phyloP scores from a whole-genome alignment of 2,113 vertebrate species.

The Murina feae region DNA sequence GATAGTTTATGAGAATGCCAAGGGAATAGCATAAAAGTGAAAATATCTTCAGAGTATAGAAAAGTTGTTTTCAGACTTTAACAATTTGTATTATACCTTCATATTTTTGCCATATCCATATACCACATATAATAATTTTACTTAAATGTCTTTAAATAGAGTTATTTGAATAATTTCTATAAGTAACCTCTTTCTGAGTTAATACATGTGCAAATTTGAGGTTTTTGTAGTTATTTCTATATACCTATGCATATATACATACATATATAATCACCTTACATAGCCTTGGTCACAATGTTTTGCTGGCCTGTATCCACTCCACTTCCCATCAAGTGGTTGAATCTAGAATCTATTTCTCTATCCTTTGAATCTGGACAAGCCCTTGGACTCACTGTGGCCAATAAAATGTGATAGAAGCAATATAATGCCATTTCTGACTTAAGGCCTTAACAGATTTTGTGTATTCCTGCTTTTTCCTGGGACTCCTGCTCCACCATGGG shows the following conservation, averaged over 20 bases:
- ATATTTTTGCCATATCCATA: background rate
- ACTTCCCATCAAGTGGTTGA: background rate
- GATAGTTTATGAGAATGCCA: background rate
- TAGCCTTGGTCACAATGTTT: background rate
- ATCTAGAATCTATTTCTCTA: background rate
- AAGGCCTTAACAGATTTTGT: background rate
- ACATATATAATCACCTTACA: background rate
- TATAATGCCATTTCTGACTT: background rate
- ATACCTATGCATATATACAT: too few species aligned
- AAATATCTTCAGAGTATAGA: background rate
- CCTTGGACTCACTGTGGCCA: background rate
- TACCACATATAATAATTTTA: background rate
- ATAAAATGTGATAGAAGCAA: background rate
- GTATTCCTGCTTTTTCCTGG: background rate
- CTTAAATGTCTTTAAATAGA: background rate
- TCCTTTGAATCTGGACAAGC: background rate
- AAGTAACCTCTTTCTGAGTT: background rate
- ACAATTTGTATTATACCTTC: background rate
- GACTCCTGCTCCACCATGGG: background rate
- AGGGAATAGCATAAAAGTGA: background rate
- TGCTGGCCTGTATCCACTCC: background rate
- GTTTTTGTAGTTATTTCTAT: background rate
- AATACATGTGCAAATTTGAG: background rate
- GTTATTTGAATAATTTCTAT: background rate
- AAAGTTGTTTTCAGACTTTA: background rate